Evolutionary conservation across 2,888 invertebrate species (phyloP).

Genomic region (Dromius quadrimaculatus): DNA sequence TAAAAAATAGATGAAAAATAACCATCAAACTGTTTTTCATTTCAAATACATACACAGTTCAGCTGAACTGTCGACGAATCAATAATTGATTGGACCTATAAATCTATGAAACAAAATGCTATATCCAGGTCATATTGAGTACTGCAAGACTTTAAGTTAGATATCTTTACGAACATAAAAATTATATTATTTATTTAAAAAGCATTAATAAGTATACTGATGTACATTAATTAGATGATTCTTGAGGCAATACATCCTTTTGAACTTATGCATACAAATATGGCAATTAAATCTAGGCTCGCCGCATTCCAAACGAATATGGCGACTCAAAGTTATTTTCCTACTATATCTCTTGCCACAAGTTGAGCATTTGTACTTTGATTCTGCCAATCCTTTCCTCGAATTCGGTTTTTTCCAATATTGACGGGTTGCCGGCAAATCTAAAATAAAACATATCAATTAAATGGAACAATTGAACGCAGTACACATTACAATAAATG

Average conservation of each 20-base stretch:
- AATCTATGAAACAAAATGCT: no score
- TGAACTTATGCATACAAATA: slow-evolving; percentile 53
- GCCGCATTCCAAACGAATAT: slow-evolving; percentile 56
- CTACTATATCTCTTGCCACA: slow-evolving; percentile 40
- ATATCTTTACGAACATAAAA: no score
- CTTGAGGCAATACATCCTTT: slow-evolving; percentile 30
- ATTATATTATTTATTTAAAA: no score
- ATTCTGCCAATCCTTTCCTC: not conserved
- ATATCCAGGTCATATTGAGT: no score
- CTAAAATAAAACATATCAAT: slow-evolving; percentile 29
- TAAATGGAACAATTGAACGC: no score
- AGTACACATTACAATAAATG: not conserved
- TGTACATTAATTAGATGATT: slow-evolving; percentile 35
- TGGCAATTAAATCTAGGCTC: slow-evolving; percentile 58
- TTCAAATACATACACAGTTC: no score
- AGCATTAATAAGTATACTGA: not conserved
- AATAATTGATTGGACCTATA: no score
- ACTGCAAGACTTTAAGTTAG: no score
- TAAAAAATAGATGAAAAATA: no score
- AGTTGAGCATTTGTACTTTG: slow-evolving; percentile 30
- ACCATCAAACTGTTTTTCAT: no score
- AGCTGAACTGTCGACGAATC: no score
- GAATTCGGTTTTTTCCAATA: slow-evolving; percentile 9
- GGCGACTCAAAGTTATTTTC: slow-evolving; percentile 42
- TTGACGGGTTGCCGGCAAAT: slow-evolving; percentile 8